phyloP scores from a whole-genome alignment of 2,113 vertebrate genomes.

The Amazona guildingii region DNA sequence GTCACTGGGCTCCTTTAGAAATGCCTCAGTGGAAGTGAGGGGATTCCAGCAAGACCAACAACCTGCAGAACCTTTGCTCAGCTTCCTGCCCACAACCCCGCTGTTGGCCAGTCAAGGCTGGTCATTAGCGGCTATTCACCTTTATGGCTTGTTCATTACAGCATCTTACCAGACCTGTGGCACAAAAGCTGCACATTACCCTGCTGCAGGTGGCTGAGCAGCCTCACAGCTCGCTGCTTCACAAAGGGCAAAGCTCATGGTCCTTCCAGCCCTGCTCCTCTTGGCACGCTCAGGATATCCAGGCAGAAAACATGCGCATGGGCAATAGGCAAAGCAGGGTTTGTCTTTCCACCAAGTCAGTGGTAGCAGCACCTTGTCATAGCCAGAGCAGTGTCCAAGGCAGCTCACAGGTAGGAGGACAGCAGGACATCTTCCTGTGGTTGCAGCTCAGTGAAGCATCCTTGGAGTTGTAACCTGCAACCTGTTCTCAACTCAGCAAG shows the following conservation, averaged over 20 bases:
- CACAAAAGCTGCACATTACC: background rate
- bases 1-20: background rate
- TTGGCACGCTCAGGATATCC: fast-evolving
- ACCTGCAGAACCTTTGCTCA: background rate
- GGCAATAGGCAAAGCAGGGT: background rate
- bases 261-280: background rate
- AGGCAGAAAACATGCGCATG: fast-evolving
- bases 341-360: background rate
- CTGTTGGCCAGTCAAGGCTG: background rate
- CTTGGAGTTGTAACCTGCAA: background rate
- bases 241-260: background rate
- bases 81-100: background rate
- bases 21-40: background rate
- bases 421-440: background rate
- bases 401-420: background rate
- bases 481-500: background rate
- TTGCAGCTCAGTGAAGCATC: background rate
- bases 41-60: background rate
- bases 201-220: background rate
- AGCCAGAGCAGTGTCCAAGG: background rate
- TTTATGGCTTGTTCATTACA: background rate
- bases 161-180: background rate
- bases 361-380: background rate
- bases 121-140: background rate
- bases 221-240: background rate